Evolutionary conservation across 1,140 invertebrate species (phyloP), one percentile per base, ranked within the genome.

Genomic region (Adoxophyes honmai): DNA sequence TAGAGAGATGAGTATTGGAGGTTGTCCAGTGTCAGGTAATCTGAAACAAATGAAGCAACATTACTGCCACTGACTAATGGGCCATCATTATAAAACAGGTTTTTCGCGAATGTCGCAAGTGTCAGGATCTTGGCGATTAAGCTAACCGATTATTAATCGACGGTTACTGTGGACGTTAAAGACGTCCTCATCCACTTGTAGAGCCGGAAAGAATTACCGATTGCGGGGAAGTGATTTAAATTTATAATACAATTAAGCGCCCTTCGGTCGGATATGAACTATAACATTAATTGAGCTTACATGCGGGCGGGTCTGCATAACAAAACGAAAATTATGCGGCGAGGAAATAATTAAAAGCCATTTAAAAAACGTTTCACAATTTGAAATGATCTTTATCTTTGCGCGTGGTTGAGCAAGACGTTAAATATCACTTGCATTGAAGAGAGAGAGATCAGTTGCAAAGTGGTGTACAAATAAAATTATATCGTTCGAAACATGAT

Each of bases 21-120:
- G 90, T 64, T 93, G 91, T 42, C 91, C 92, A 36, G 91, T 91
- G 75, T 93, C 92, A 66, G 91, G 91, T 78, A 94, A 90, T 72
- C 93, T 94, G 87, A 2, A 91, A 92, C 62, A 68, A 73, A 52
- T 73, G 48, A 60, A 63, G 56, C 52, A 37, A 37, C n/a, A 39
- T 55, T 28, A 48, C 1, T 33, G n/a, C n/a, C n/a, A 48, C 21
- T 28, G 21, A 6, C 21, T 28, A 28, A 28, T 3, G 2, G 21
- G 2, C 21, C 2, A 28, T 3, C 6, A 28, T 28, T 28, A 3
- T 3, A 2, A 6, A 28, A 28, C n/a, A n/a, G n/a, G n/a, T n/a
- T 28, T 28, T 28, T 3, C 21, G 21, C 21, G 2, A 6, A 28
- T 28, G 21, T 6, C 21, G 21, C 21, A 6, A 28, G 21, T 28